phyloP scores from a whole-genome alignment of 2,888 invertebrate genomes.

The Drosophila trichaetosa region DNA sequence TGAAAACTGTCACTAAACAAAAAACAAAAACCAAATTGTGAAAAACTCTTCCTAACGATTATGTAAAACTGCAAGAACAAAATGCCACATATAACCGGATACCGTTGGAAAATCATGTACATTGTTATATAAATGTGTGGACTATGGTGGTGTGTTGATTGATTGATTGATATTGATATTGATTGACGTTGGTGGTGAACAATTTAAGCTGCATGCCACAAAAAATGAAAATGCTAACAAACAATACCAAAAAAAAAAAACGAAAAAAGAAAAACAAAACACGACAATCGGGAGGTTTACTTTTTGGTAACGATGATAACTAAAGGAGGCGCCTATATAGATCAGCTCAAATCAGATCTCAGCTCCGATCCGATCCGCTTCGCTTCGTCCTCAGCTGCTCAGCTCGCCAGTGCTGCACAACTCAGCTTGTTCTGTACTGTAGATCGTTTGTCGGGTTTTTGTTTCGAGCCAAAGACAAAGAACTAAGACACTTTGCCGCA shows the following conservation, averaged over 20 bases:
- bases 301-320: constrained; percentile 68
- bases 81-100: constrained; percentile 32
- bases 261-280: constrained; percentile 13
- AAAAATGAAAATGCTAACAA: constrained; percentile 52
- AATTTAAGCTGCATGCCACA: constrained; percentile 67
- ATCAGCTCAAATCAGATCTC: constrained; percentile 45
- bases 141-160: constrained; percentile 71
- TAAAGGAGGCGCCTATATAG: constrained; percentile 31
- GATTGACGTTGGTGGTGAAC: constrained; percentile 70
- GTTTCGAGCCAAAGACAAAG: constrained; percentile 68
- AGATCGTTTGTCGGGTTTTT: constrained; percentile 69
- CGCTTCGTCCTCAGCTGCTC: constrained; percentile 32
- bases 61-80: constrained; percentile 32
- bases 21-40: constrained; percentile 64
- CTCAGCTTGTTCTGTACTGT: constrained; percentile 56
- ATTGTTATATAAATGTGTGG: constrained; percentile 50
- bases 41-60: constrained; percentile 52
- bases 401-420: constrained; percentile 5
- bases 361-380: constrained; percentile 11
- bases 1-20: constrained; percentile 68
- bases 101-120: constrained; percentile 55
- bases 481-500: constrained; percentile 78
- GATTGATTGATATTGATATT: constrained; percentile 55
- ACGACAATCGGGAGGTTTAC: constrained; percentile 51
- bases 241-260: constrained; percentile 15